phyloP scores from a whole-genome alignment of 1,140 invertebrate genomes.

The Halesus radiatus region DNA sequence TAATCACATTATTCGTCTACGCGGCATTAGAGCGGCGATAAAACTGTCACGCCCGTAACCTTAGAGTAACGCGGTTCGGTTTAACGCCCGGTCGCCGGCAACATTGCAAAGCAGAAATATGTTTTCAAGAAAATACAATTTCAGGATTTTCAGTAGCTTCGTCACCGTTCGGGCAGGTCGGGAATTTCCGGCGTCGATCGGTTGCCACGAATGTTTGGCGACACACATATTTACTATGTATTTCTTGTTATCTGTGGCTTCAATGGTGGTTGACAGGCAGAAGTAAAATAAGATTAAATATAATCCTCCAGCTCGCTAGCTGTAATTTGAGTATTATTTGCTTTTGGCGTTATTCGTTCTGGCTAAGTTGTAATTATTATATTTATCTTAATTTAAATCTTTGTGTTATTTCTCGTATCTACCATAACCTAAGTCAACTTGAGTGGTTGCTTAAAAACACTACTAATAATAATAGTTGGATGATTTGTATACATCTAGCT shows the following conservation, averaged over 20 bases:
- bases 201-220: conserved; percentile 9
- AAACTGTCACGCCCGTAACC: conserved; percentile 18
- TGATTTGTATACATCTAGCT: too few species aligned
- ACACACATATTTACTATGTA: background rate
- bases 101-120: conserved; percentile 19
- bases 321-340: background rate
- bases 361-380: background rate
- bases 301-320: background rate
- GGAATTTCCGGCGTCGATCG: conserved; percentile 27
- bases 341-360: background rate
- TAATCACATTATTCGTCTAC: conserved; percentile 22
- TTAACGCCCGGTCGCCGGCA: conserved; percentile 22
- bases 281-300: background rate
- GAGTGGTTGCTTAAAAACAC: too few species aligned
- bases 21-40: conserved; percentile 9
- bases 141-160: background rate
- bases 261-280: background rate
- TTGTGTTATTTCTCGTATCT: too few species aligned
- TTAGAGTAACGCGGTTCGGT: background rate
- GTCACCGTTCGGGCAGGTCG: conserved; percentile 47
- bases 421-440: too few species aligned
- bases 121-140: conserved; percentile 30
- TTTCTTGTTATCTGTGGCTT: background rate
- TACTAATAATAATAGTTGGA: too few species aligned
- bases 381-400: too few species aligned